These are phyloP conservation scores for Tokudaia tokunoshimensis DNA, from an alignment of 2,797 vertebrate species.

Conservation along the genomic window DNA sequence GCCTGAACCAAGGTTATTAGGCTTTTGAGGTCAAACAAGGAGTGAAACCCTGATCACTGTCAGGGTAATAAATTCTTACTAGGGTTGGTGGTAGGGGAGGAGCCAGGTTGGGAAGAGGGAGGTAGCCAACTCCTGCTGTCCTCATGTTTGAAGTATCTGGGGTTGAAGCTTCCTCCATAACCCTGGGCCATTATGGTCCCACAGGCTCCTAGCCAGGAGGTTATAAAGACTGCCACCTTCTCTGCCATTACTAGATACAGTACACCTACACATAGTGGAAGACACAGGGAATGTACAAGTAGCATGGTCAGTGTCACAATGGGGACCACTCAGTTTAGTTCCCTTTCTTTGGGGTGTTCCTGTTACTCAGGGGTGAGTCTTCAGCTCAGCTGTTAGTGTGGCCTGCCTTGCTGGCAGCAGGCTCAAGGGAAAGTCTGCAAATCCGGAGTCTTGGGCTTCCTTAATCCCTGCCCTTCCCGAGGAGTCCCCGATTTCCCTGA, in stretches of 20 bases:
- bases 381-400: neutral
- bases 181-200: too few relatives aligned
- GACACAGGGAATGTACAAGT: neutral
- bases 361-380: neutral
- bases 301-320: neutral
- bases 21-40: neutral
- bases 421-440: neutral
- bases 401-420: neutral
- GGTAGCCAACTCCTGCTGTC: neutral
- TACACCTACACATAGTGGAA: neutral
- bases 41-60: too few relatives aligned
- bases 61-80: neutral
- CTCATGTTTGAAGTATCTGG: neutral
- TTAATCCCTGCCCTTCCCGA: neutral
- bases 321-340: neutral
- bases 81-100: neutral
- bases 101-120: neutral
- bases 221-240: neutral
- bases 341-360: neutral
- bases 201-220: neutral
- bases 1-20: neutral
- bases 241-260: neutral
- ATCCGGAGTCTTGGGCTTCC: neutral
- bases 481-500: neutral
- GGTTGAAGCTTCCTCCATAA: neutral